A percentile compares a stretch with the other conserved stretches of the same genome.
These are phyloP conservation scores for Caradrina clavipalpis DNA, from an alignment of 2,888 invertebrate species.

Conservation along the genomic window DNA sequence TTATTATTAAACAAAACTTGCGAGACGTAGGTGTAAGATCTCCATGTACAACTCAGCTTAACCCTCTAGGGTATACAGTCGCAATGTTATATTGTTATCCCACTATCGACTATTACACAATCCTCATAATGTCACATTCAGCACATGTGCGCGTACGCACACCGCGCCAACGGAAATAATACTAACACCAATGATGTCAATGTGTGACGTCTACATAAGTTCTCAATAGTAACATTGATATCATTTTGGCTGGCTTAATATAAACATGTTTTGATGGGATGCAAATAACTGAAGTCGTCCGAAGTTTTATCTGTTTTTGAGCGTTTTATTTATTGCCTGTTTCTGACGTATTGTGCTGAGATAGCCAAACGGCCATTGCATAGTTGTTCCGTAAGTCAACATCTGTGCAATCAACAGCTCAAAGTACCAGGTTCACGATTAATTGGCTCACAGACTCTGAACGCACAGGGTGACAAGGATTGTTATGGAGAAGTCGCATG, in stretches of 20 bases:
- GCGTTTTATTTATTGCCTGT: slow-evolving; percentile 31
- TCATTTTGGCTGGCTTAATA: slow-evolving; percentile 57
- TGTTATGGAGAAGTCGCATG: background rate
- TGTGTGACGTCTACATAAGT: slow-evolving; percentile 39
- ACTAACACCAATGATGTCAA: slow-evolving; percentile 32
- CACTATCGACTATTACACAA: slow-evolving; percentile 9
- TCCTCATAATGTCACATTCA: slow-evolving; percentile 17
- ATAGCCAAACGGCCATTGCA: background rate
- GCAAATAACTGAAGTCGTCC: slow-evolving; percentile 43
- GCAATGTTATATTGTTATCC: background rate
- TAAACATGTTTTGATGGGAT: slow-evolving; percentile 63
- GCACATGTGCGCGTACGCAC: slow-evolving; percentile 49
- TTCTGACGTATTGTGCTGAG: slow-evolving; percentile 21
- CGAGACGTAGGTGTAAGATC: background rate
- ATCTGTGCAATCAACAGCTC: background rate
- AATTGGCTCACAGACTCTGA: background rate
- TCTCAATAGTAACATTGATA: slow-evolving; percentile 42
- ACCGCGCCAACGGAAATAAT: slow-evolving; percentile 37
- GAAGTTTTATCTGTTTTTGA: slow-evolving; percentile 28
- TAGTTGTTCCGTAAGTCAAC: background rate
- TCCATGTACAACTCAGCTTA: background rate
- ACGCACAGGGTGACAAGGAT: background rate
- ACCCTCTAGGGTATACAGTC: background rate
- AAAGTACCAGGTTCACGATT: background rate
- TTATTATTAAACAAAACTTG: background rate